phyloP scores from a whole-genome alignment of 35 echinoderm and acorn worm genomes.

The Acanthaster planci region DNA sequence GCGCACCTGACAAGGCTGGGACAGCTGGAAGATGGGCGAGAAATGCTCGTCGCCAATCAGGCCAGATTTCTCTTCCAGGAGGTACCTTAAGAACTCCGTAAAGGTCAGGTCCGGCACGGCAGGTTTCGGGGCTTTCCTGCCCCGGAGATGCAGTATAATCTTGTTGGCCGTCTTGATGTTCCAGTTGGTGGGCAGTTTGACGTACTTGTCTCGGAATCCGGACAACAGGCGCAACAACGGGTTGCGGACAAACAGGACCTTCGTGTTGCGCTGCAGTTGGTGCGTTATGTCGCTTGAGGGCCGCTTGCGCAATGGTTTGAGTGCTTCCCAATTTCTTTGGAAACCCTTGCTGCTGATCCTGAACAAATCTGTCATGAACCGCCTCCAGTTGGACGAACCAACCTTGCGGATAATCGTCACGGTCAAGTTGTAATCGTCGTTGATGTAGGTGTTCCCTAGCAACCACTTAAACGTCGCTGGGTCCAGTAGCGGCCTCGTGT shows the following conservation, averaged over 20 bases:
- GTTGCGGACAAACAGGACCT: constrained; percentile 74
- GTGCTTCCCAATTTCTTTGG: neutral
- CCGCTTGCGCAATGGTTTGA: neutral
- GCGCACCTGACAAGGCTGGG: constrained; percentile 56
- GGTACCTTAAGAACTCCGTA: constrained; percentile 62
- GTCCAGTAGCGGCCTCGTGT: too few species aligned
- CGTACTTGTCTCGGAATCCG: constrained; percentile 68
- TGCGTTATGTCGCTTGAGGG: neutral
- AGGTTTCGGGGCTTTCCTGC: neutral
- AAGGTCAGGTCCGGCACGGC: constrained; percentile 49
- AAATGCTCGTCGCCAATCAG: constrained; percentile 58
- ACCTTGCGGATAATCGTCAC: neutral
- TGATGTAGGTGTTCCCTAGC: neutral
- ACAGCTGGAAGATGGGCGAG: constrained; percentile 61
- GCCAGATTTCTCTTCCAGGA: constrained; percentile 33
- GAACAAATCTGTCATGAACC: neutral
- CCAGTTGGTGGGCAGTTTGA: constrained; percentile 36
- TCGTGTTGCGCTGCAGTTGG: constrained; percentile 41
- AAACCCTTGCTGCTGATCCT: neutral
- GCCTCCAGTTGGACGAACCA: neutral
- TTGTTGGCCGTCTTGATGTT: constrained; percentile 9
- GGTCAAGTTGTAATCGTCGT: neutral
- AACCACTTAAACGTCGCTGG: too few species aligned
- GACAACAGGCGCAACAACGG: constrained; percentile 69
- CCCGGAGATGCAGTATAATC: constrained; percentile 49